A percentile compares a stretch with the other conserved stretches of the same genome.
These are phyloP conservation scores for Coranthus polyacanthus DNA, from an alignment of 2,797 vertebrate genomes.

Conservation along the genomic window DNA sequence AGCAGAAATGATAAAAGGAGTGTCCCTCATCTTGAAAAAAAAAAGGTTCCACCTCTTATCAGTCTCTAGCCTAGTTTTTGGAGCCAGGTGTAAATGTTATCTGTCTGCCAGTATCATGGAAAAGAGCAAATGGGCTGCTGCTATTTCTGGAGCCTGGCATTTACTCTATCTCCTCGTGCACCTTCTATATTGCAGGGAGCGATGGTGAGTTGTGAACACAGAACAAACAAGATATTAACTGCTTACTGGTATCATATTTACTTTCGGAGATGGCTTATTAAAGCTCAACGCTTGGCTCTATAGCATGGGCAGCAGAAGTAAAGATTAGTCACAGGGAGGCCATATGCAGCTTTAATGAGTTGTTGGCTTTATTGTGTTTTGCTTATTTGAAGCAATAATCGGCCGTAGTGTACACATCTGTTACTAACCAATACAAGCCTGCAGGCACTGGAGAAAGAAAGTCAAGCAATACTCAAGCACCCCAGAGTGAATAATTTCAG, in stretches of 20 bases:
- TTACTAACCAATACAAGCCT: conserved; percentile 29
- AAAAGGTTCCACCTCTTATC: conserved; percentile 31
- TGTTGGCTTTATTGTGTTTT: conserved; percentile 62
- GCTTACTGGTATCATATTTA: conserved; percentile 63
- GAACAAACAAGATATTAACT: conserved; percentile 60
- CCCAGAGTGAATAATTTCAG: conserved; percentile 11
- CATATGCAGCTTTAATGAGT: conserved; percentile 52
- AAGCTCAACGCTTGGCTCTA: conserved; percentile 40
- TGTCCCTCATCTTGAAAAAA: not conserved
- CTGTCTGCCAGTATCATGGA: conserved; percentile 73
- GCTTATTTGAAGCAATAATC: conserved; percentile 48
- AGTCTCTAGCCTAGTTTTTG: conserved; percentile 28
- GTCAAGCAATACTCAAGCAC: no score
- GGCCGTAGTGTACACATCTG: conserved; percentile 50
- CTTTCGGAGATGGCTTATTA: conserved; percentile 62
- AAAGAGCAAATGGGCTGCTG: conserved; percentile 70
- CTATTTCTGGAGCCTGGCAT: conserved; percentile 80
- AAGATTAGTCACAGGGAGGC: conserved; percentile 48
- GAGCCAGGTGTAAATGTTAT: conserved; percentile 77
- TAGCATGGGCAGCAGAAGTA: conserved; percentile 7
- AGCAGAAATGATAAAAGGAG: conserved; percentile 19
- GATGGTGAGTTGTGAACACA: conserved; percentile 34
- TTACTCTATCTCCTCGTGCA: conserved; percentile 64
- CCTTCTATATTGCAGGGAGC: conserved; percentile 51
- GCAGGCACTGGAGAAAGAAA: conserved; percentile 6